These are phyloP conservation scores for Erpornis zantholeuca DNA, from an alignment of 2,113 vertebrate genomes.

Conservation along the genomic window DNA sequence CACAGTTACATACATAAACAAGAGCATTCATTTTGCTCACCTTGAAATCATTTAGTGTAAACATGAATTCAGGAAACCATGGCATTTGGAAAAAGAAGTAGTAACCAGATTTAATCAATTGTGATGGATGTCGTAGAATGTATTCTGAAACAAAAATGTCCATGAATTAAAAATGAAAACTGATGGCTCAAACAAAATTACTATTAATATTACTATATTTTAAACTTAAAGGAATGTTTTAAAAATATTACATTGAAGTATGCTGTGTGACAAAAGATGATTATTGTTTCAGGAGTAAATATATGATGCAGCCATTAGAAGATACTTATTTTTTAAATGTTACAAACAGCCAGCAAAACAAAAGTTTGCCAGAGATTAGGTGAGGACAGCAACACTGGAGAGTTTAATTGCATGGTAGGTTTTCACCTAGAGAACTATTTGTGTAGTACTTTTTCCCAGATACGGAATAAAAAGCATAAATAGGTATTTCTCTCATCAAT, in stretches of 20 bases:
- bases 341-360: background rate
- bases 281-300: constrained; percentile 14
- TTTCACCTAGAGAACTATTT: background rate
- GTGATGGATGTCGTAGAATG: constrained; percentile 89
- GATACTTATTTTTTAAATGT: background rate
- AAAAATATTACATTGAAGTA: background rate
- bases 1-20: constrained; percentile 44
- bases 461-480: background rate
- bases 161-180: constrained; percentile 66
- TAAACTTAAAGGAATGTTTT: constrained; percentile 41
- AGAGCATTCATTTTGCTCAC: constrained; percentile 75
- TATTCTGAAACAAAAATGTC: constrained; percentile 88
- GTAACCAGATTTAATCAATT: constrained; percentile 94
- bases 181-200: constrained; percentile 48
- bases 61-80: constrained; percentile 95
- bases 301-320: background rate
- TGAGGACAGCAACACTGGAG: background rate
- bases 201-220: constrained; percentile 14
- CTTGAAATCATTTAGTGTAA: constrained; percentile 98
- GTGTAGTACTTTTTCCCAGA: background rate
- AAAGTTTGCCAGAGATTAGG: background rate
- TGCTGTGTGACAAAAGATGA: constrained; percentile 15
- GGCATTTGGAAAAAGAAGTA: constrained; percentile 99
- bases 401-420: background rate
- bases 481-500: background rate